A percentile compares a stretch with the other conserved stretches of the same genome.
Conservation (phyloP, 1,140 invertebrate species). For the Stegodyphus mimosarum region DNA sequence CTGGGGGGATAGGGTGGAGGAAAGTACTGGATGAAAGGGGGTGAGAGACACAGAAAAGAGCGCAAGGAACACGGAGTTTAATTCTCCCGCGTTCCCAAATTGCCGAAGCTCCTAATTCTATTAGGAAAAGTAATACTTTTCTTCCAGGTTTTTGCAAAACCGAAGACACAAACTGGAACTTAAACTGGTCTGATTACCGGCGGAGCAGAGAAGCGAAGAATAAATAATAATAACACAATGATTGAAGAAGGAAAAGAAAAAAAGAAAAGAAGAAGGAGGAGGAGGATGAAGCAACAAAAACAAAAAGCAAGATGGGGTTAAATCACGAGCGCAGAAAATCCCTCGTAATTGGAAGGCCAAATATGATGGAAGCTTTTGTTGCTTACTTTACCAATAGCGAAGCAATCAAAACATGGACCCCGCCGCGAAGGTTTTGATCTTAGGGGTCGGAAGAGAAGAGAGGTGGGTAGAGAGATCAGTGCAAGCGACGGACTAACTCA, state of each 20-base stretch:
- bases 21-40: too few species aligned
- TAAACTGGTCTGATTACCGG: conserved; percentile 51
- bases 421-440: conserved; percentile 54
- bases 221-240: conserved; percentile 53
- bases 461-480: not conserved
- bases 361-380: conserved; percentile 56
- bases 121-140: conserved; percentile 55
- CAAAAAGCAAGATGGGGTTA: conserved; percentile 5
- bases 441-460: not conserved
- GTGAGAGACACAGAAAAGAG: not conserved
- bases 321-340: conserved; percentile 52
- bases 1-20: not conserved
- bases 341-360: conserved; percentile 56
- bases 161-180: conserved; percentile 9
- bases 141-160: not conserved
- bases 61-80: conserved; percentile 27
- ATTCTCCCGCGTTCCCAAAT: conserved; percentile 55
- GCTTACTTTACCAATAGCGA: conserved; percentile 58
- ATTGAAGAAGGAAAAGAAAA: not conserved
- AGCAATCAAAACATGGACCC: conserved; percentile 42
- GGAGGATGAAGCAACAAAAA: not conserved
- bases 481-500: not conserved
- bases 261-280: not conserved
- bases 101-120: conserved; percentile 54
- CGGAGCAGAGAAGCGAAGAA: not conserved